Evolutionary conservation across 1,140 invertebrate species (phyloP), one percentile per base, ranked within the genome.

Genomic region (Drosophila subobscura): DNA sequence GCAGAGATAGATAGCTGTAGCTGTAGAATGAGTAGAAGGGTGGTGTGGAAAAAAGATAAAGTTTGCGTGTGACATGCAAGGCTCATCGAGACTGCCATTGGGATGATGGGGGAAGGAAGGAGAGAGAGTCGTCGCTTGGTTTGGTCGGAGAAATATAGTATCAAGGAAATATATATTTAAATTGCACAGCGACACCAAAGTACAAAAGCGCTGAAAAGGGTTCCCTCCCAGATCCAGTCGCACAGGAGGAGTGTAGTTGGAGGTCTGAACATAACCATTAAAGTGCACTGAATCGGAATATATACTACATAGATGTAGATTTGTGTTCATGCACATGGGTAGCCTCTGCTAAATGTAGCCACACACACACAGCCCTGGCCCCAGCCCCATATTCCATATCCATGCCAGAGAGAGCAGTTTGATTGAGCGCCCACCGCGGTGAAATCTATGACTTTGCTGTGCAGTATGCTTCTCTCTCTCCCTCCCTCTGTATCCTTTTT

Each of bases 51-150:
- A 33, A 20, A 20, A 64, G 45, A 52, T 29, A 67, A 50, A 60
- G 50, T 66, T 86, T 75, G 81, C 81, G 83, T 86, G 81, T 71
- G 51, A 88, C 81, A 86, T 81, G 81, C 83, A 83, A 78, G 56
- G 42, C n/a, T 23, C 33, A 44, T 45, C 7, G 45, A 40, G 41
- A 37, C 33, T 37, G 4, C 33, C 33, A 37, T 37, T 37, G 33
- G 33, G 33, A 4, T 20, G 16, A 37, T 37, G 10, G 29, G 29
- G 46, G 29, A 59, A 41, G 53, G 23, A 33, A 25, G 56, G 54
- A 42, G 10, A 37, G 33, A 10, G 22, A 37, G 27, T 41, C 40
- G 7, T 29, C 51, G 56, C 25, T 14, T 72, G 27, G 47, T 25
- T 50, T 53, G 46, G 37, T 12, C 47, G 29, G 33, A 47, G 50